Percentiles rank a stretch among this genome's conserved stretches.
Evolutionary conservation across 2,888 invertebrate genomes (phyloP).

Genomic region (Drosophila fungiperda): DNA sequence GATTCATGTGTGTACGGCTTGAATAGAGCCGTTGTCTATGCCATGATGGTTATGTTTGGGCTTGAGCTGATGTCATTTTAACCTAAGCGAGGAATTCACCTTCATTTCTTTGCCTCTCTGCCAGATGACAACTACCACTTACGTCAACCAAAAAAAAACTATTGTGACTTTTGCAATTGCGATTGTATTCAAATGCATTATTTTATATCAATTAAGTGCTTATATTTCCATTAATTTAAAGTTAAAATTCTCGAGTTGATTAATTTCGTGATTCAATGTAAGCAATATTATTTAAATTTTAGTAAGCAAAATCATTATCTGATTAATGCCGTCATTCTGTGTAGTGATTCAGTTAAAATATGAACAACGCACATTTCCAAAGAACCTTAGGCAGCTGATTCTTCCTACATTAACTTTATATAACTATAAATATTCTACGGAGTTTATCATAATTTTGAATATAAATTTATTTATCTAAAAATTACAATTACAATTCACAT

Average conservation of each 20-base stretch:
- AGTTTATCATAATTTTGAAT: neutral
- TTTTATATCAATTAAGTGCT: slow-evolving; percentile 37
- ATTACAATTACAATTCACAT: neutral
- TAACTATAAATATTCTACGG: neutral
- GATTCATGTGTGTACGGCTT: slow-evolving; percentile 37
- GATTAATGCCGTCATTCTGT: slow-evolving; percentile 2
- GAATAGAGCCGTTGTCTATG: slow-evolving; percentile 21
- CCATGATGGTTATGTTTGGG: slow-evolving; percentile 31
- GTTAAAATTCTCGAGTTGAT: slow-evolving; percentile 22
- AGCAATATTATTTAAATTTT: slow-evolving; percentile 12
- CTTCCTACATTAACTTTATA: neutral
- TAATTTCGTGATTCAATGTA: slow-evolving; percentile 25
- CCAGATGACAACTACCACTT: slow-evolving; percentile 23
- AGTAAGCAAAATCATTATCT: neutral
- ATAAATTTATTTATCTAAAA: neutral
- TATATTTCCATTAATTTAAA: slow-evolving; percentile 20
- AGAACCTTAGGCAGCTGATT: neutral
- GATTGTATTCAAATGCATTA: slow-evolving; percentile 62
- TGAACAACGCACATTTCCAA: neutral
- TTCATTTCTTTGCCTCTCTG: slow-evolving; percentile 3
- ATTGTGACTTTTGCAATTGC: slow-evolving; percentile 5
- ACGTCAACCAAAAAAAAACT: slow-evolving; percentile 45
- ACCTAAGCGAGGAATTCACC: neutral
- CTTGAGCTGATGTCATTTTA: slow-evolving; percentile 57
- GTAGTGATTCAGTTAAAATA: neutral